Conservation (phyloP, 2,113 vertebrate genomes). For the Melanocharis versteri region DNA sequence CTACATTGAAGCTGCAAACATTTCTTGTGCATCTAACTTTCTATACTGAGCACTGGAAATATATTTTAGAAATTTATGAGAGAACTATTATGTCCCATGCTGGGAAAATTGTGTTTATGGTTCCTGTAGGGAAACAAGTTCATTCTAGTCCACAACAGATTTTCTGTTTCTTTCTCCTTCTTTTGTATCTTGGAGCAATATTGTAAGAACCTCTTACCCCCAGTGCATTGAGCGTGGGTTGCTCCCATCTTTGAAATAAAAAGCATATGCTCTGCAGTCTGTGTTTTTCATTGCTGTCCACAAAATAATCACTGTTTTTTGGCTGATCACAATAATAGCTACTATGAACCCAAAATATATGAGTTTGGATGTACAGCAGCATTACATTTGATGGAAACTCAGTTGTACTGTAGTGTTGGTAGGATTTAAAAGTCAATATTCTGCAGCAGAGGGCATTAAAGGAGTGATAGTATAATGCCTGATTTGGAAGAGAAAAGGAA, state of each 20-base stretch:
- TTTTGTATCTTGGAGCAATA: neutral
- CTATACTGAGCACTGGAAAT: conserved; percentile 24
- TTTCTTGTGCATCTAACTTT: conserved; percentile 9
- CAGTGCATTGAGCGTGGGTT: neutral
- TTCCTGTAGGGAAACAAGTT: conserved; percentile 36
- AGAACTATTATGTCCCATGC: conserved; percentile 24
- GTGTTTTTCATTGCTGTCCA: conserved; percentile 5
- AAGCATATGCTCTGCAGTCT: neutral
- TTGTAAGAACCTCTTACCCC: neutral
- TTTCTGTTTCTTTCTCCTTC: neutral
- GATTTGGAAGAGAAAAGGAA: neutral
- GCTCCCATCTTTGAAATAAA: conserved; percentile 5
- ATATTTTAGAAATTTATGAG: conserved; percentile 8
- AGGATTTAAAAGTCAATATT: neutral
- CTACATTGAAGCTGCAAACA: conserved; percentile 1
- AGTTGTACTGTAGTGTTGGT: neutral
- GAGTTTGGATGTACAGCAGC: neutral
- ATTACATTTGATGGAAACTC: neutral
- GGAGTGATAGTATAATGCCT: neutral
- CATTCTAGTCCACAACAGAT: neutral
- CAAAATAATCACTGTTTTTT: neutral
- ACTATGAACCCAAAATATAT: neutral
- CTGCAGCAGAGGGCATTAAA: conserved; percentile 14
- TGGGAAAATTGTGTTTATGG: conserved; percentile 32
- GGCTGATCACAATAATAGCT: neutral